Evolutionary conservation across 2,113 vertebrate species (phyloP).

Genomic region (Lamprotornis superbus): DNA sequence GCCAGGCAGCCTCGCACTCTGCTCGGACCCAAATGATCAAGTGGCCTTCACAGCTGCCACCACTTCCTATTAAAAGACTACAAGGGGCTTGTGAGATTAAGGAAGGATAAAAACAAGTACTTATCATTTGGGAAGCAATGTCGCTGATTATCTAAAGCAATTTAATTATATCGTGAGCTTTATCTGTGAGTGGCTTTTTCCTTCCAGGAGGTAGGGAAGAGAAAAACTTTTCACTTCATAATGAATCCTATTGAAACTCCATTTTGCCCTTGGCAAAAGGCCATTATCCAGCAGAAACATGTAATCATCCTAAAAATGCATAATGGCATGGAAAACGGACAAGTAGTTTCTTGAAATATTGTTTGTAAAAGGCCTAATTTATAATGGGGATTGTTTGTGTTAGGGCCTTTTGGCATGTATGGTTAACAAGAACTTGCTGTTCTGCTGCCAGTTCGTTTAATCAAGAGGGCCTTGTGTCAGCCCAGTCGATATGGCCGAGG

Average conservation of each 20-base stretch:
- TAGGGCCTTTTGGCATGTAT: slow-evolving; percentile 54
- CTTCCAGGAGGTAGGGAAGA: slow-evolving; percentile 73
- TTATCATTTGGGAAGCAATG: slow-evolving; percentile 72
- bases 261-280: slow-evolving; percentile 78
- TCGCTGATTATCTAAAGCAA: slow-evolving; percentile 72
- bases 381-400: slow-evolving; percentile 74
- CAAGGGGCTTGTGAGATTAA: slow-evolving; percentile 50
- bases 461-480: slow-evolving; percentile 55
- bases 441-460: slow-evolving; percentile 66
- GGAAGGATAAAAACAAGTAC: slow-evolving; percentile 70
- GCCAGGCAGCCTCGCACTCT: slow-evolving; percentile 46
- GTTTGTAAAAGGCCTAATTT: slow-evolving; percentile 73
- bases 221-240: slow-evolving; percentile 75
- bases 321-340: slow-evolving; percentile 84
- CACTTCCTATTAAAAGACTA: slow-evolving; percentile 65
- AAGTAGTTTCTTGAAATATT: slow-evolving; percentile 79
- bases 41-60: slow-evolving; percentile 68
- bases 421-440: slow-evolving; percentile 70
- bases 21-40: slow-evolving; percentile 61
- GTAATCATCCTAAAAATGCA: slow-evolving; percentile 88
- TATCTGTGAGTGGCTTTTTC: slow-evolving; percentile 77
- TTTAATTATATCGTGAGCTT: slow-evolving; percentile 66
- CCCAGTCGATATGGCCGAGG: not conserved
- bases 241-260: slow-evolving; percentile 75
- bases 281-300: slow-evolving; percentile 89